phyloP scores from a whole-genome alignment of 2,113 vertebrate species.

The Xerus inauris region DNA sequence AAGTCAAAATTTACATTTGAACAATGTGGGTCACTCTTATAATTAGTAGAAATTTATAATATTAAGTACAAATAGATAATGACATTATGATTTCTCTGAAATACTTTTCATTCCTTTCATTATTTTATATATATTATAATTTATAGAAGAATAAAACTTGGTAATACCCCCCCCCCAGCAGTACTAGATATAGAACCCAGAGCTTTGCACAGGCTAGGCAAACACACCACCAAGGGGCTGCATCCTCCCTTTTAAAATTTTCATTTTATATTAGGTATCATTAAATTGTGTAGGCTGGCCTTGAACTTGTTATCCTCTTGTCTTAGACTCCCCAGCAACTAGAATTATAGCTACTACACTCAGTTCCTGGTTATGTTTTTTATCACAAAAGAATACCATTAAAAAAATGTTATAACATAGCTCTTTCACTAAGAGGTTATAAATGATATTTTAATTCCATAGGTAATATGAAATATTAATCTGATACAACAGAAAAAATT shows the following conservation, averaged over 20 bases:
- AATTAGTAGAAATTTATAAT: not conserved
- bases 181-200: not conserved
- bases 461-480: not conserved
- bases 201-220: not conserved
- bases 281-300: not conserved
- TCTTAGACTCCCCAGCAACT: not conserved
- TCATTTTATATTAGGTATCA: not conserved
- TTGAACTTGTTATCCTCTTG: not conserved
- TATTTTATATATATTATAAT: not conserved
- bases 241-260: not conserved
- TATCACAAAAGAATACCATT: not conserved
- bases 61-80: not conserved
- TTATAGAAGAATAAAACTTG: not conserved
- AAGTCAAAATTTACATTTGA: not conserved
- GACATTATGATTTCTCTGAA: not conserved
- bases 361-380: not conserved
- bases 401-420: not conserved
- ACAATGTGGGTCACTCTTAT: not conserved
- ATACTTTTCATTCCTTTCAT: not conserved
- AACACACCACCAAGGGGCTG: too few relatives aligned
- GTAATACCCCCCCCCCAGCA: too few relatives aligned
- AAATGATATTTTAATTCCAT: not conserved
- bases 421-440: not conserved
- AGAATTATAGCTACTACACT: not conserved
- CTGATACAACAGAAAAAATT: not conserved